Percentiles rank a stretch among this genome's conserved stretches.
phyloP scores from a whole-genome alignment of 2,113 vertebrate species.

The Hippocampus zosterae region DNA sequence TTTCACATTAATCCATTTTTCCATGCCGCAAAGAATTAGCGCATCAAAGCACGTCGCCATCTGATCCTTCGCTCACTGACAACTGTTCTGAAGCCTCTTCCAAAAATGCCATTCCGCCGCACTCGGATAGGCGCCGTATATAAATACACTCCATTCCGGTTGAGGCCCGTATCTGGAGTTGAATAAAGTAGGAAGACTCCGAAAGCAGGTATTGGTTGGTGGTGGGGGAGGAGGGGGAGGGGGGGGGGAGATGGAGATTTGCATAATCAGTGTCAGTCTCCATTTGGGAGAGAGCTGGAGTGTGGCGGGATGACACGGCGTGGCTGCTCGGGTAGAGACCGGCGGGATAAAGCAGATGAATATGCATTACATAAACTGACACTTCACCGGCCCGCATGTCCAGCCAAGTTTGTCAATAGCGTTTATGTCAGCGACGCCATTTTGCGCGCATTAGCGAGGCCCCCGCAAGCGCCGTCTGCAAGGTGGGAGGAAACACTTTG shows the following conservation, averaged over 20 bases:
- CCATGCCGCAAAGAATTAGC: constrained; percentile 48
- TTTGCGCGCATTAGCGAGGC: constrained; percentile 66
- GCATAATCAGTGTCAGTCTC: constrained; percentile 83
- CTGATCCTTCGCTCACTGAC: constrained; percentile 61
- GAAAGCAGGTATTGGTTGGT: constrained; percentile 69
- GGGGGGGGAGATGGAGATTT: constrained; percentile 75
- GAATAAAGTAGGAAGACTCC: constrained; percentile 66
- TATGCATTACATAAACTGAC: constrained; percentile 67
- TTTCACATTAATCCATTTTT: constrained; percentile 12
- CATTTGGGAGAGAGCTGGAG: constrained; percentile 73
- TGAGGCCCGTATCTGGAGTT: constrained; percentile 63
- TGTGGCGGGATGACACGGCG: constrained; percentile 74
- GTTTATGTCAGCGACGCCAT: constrained; percentile 65
- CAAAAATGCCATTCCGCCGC: constrained; percentile 61
- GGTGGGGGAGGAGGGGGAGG: constrained; percentile 33
- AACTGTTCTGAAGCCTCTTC: constrained; percentile 54
- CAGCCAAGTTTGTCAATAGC: constrained; percentile 76
- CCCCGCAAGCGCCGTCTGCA: constrained; percentile 34
- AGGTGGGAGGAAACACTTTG: constrained; percentile 46
- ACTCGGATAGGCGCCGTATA: constrained; percentile 40
- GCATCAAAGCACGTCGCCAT: constrained; percentile 64
- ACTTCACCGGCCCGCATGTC: constrained; percentile 71
- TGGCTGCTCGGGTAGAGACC: constrained; percentile 60
- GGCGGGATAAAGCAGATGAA: constrained; percentile 70
- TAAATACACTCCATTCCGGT: constrained; percentile 31